Evolutionary conservation across 2,113 vertebrate genomes (phyloP).

Genomic region (Anoplopoma fimbria): DNA sequence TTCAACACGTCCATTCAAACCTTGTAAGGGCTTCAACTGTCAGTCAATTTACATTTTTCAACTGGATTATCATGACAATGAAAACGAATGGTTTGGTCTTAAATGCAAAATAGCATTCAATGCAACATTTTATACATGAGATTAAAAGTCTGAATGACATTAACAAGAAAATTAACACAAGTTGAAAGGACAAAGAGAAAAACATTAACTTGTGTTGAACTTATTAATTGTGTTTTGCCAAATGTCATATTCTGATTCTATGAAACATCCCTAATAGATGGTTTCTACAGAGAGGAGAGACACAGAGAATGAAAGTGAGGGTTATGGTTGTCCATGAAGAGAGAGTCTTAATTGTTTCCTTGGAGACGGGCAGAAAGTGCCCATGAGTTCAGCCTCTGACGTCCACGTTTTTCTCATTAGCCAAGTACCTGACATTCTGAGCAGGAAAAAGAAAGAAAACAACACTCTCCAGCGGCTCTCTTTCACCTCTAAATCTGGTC

Average conservation of each 20-base stretch:
- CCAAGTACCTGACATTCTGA: conserved; percentile 53
- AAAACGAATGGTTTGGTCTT: not conserved
- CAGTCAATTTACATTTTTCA: not conserved
- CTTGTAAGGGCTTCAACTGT: not conserved
- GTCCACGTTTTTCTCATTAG: conserved; percentile 63
- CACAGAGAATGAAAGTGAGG: conserved; percentile 27
- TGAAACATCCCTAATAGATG: conserved; percentile 26
- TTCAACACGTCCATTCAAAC: not conserved
- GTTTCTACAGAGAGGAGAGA: not conserved
- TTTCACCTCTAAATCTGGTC: conserved; percentile 21
- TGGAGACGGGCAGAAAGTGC: conserved; percentile 63
- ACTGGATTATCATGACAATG: too few relatives aligned
- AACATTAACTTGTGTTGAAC: not conserved
- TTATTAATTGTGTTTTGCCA: not conserved
- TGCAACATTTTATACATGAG: not conserved
- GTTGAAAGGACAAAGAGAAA: not conserved
- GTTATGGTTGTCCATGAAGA: conserved; percentile 51
- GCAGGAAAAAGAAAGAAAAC: conserved; percentile 22
- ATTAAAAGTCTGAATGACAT: not conserved
- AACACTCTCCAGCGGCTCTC: conserved; percentile 16
- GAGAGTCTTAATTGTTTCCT: conserved; percentile 71
- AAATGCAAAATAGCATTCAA: not conserved
- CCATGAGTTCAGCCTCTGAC: conserved; percentile 59
- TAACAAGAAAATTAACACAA: not conserved
- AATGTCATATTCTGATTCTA: conserved; percentile 3